Base-by-base conservation (phyloP, 2,113 vertebrate species). In the Cygnus atratus region DNA sequence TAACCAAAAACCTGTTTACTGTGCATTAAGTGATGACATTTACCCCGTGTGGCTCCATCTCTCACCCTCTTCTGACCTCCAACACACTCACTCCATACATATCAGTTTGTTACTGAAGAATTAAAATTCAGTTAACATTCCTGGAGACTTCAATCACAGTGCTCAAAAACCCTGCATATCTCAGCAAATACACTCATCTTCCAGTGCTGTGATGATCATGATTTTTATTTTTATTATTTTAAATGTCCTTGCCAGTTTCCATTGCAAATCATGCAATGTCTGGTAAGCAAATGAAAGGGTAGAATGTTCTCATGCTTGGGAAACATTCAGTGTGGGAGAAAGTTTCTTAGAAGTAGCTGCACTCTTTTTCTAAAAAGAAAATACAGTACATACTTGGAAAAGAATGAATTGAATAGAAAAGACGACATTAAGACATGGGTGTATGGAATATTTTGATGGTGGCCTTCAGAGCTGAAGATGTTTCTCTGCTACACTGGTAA, bases 281-380 rank as follows among this genome's bases (percentile, higher is more conserved):
- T 98, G 97, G 97, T 97, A 96, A 98, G 96, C 94, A 95, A 96
- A 97, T 97, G 93, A 98, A 97, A 97, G 95, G 86, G 77, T 95
- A 96, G 90, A 96, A 98, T 96, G 90, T 97, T 98, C 97, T 97
- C 93, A 95, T 62, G 92, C 86, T 96, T 91, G 46, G 90, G 80
- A 97, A 87, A 92, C 92, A 91, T 59, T 92, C 92, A 92, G 91
- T 93, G 79, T 89, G 97, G 94, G 92, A 97, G 93, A 96, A 96
- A 88, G 50, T 84, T 87, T 96, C 91, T 94, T 93, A 94, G 87
- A 95, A 97, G 91, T 79, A 92, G 88, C 83, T 95, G 75, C 59
- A 22, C 35, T 54, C 68, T 95, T 97, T 55, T 87, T 91, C 92
- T 91, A 90, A 96, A 97, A 97, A 95, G 90, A 96, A 82, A 62